A percentile compares a stretch with the other conserved stretches of the same genome.
Conservation (phyloP, 2,797 vertebrate genomes). For the Meriones psammophilus region DNA sequence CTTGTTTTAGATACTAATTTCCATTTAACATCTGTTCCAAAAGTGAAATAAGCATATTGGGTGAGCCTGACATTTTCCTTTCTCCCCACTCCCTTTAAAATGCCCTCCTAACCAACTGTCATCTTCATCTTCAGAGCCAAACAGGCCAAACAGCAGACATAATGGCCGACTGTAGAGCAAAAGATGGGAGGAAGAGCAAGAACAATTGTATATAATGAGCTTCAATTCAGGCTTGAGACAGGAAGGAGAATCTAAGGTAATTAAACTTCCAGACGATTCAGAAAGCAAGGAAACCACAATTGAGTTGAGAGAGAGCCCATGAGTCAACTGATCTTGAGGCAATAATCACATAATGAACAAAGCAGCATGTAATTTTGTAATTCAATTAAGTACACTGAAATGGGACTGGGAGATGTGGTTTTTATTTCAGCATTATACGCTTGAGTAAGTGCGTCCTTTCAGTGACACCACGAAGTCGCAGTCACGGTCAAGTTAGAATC, state of each 20-base stretch:
- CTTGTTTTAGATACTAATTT: constrained; percentile 28
- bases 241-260: constrained; percentile 6
- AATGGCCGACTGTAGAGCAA: background rate
- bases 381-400: constrained; percentile 56
- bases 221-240: constrained; percentile 19
- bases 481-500: background rate
- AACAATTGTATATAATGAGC: constrained; percentile 18
- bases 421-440: background rate
- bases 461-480: background rate
- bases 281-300: constrained; percentile 66
- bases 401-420: background rate
- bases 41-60: background rate
- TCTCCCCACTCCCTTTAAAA: background rate
- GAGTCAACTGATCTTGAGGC: constrained; percentile 67
- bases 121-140: background rate
- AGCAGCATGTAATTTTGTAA: constrained; percentile 48
- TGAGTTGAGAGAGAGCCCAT: constrained; percentile 57
- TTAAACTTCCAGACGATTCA: constrained; percentile 54
- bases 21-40: background rate
- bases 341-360: constrained; percentile 68
- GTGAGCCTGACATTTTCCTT: background rate
- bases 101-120: background rate
- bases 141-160: background rate
- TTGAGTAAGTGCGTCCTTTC: background rate
- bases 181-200: background rate